Base-by-base conservation (phyloP, 1,140 invertebrate genomes). In the Schlechtendalia chinensis region DNA sequence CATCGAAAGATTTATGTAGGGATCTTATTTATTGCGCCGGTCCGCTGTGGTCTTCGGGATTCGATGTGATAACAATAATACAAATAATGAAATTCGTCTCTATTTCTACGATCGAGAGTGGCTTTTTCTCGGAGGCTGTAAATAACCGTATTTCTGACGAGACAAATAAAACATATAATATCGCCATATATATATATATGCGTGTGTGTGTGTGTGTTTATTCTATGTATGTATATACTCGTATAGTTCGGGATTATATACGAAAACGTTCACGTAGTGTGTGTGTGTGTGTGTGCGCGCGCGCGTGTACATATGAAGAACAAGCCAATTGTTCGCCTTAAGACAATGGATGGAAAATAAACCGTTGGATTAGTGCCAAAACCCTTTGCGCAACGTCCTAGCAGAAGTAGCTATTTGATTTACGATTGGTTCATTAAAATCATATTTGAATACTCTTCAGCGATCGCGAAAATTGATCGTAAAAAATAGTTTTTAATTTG, bases 151-250 rank as follows among this genome's bases (percentile, higher is more conserved):
- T 39, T 27, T 50, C 75, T 63, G 39, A 61, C 47, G 69, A 72
- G 69, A 72, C 58, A 63, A 79, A 79, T 63, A 61, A 79, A 79
- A 63, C 32, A 50, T 71, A 71, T 71, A 47, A 53, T 53, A 71
- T 27, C 19, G 6, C 39, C 39, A 69, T 69, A n/a, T 50, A 24
- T 39, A 39, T 61, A 29, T 63, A 32, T 14, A 17, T 1, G 11
- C 47, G n/a, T 69, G 19, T 39, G 17, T 56, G 45, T 71, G n/a
- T n/a, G n/a, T n/a, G n/a, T n/a, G n/a, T n/a, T n/a, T n/a, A n/a
- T n/a, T n/a, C n/a, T n/a, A 59, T 59, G 14, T 58, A 58, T 58
- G n/a, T n/a, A n/a, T n/a, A n/a, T n/a, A n/a, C n/a, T n/a, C n/a
- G n/a, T n/a, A n/a, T 14, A 17, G 27, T 63, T 14, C 1, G 12